Evolutionary conservation across 2,113 vertebrate genomes (phyloP).

Genomic region (Oreochromis aureus): DNA sequence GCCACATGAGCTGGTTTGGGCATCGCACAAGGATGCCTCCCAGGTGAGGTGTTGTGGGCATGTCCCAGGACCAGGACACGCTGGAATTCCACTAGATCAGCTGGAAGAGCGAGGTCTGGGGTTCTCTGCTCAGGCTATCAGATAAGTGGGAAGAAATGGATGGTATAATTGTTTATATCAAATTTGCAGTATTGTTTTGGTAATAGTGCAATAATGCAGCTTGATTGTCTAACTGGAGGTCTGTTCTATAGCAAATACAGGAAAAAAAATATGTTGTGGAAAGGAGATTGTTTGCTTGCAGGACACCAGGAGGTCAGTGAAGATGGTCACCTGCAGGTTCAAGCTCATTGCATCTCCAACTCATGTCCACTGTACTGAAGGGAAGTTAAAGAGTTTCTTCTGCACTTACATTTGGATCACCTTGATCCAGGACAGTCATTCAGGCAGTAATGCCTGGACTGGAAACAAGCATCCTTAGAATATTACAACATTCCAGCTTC

Average conservation of each 20-base stretch:
- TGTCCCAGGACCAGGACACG: neutral
- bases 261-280: neutral
- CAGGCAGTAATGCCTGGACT: neutral
- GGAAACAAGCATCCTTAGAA: neutral
- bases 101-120: neutral
- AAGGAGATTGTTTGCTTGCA: neutral
- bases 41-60: neutral
- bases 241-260: neutral
- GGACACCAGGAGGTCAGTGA: neutral
- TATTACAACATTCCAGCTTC: neutral
- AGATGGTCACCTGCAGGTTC: neutral
- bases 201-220: neutral
- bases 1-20: neutral
- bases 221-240: neutral
- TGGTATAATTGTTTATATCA: neutral
- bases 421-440: neutral
- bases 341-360: neutral
- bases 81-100: neutral
- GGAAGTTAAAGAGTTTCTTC: neutral
- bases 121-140: neutral
- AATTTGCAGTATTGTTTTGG: neutral
- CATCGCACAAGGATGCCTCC: neutral
- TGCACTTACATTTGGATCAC: neutral
- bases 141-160: neutral
- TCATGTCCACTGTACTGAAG: neutral